Percentiles rank a stretch among this genome's conserved stretches.
phyloP scores from a whole-genome alignment of 2,888 invertebrate species.

The Phymatocera aterrima region DNA sequence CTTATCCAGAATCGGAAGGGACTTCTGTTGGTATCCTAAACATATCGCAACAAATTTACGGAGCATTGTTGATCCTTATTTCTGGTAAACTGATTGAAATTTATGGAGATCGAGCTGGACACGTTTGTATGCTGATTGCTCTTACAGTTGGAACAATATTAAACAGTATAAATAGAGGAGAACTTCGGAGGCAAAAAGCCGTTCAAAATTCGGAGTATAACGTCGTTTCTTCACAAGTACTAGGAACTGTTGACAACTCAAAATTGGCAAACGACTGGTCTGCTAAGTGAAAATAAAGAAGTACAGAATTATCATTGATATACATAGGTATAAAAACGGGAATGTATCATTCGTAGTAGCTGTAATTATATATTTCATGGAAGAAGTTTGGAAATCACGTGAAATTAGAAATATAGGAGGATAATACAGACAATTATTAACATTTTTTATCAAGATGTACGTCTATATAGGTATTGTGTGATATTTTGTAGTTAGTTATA shows the following conservation, averaged over 20 bases:
- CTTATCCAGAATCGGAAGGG: constrained; percentile 8
- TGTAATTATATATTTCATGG: too few species aligned
- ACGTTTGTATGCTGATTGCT: neutral
- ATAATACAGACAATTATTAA: too few species aligned
- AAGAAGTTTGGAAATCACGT: too few species aligned
- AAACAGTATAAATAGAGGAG: neutral
- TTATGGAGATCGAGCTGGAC: constrained; percentile 11
- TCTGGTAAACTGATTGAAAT: neutral
- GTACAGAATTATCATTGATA: neutral
- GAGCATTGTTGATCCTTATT: neutral
- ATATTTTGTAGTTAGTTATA: too few species aligned
- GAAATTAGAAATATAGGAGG: too few species aligned
- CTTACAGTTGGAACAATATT: neutral
- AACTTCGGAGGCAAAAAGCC: neutral
- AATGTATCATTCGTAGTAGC: too few species aligned
- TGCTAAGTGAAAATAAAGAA: neutral
- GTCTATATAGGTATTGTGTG: too few species aligned
- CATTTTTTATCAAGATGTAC: too few species aligned
- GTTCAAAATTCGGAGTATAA: neutral
- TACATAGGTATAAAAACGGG: neutral
- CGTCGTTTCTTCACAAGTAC: neutral
- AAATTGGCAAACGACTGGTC: neutral
- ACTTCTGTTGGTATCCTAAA: neutral
- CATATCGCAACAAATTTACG: constrained; percentile 1
- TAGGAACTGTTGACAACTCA: neutral